phyloP scores from a whole-genome alignment of 1,140 invertebrate species.

The Bombyx mandarina region DNA sequence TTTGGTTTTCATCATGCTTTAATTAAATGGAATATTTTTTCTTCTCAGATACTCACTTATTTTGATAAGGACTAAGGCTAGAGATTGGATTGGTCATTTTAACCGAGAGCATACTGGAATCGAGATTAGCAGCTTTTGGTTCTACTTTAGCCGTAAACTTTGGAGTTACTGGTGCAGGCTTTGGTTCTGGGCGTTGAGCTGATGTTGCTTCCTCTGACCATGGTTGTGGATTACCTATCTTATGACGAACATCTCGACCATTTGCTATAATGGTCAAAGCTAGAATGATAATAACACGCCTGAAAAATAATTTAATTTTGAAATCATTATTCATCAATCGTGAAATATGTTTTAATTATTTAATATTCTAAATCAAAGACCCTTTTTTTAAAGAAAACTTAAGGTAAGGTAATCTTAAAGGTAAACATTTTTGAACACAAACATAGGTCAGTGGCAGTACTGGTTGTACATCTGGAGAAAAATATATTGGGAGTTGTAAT shows the following conservation, averaged over 20 bases:
- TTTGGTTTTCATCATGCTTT: neutral
- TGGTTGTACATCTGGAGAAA: too few species aligned
- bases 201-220: slow-evolving; percentile 62
- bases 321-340: too few species aligned
- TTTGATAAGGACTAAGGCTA: slow-evolving; percentile 91
- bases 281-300: slow-evolving; percentile 86
- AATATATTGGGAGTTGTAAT: too few species aligned
- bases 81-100: slow-evolving; percentile 79
- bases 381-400: too few species aligned
- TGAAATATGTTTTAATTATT: too few species aligned
- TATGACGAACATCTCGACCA: slow-evolving; percentile 79
- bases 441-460: too few species aligned
- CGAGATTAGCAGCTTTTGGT: slow-evolving; percentile 18
- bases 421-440: too few species aligned
- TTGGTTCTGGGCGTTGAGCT: slow-evolving; percentile 22
- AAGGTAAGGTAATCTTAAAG: too few species aligned
- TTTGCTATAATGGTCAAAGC: slow-evolving; percentile 81
- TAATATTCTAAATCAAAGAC: too few species aligned
- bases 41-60: slow-evolving; percentile 73
- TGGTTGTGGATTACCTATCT: slow-evolving; percentile 83
- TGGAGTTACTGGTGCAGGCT: slow-evolving; percentile 6
- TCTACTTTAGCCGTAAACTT: slow-evolving; percentile 12
- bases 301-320: slow-evolving; percentile 39
- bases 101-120: slow-evolving; percentile 43
- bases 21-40: neutral